Evolutionary conservation across 2,113 vertebrate genomes (phyloP), one percentile per base, ranked within the genome.

Genomic region (Antechinus stuartii): DNA sequence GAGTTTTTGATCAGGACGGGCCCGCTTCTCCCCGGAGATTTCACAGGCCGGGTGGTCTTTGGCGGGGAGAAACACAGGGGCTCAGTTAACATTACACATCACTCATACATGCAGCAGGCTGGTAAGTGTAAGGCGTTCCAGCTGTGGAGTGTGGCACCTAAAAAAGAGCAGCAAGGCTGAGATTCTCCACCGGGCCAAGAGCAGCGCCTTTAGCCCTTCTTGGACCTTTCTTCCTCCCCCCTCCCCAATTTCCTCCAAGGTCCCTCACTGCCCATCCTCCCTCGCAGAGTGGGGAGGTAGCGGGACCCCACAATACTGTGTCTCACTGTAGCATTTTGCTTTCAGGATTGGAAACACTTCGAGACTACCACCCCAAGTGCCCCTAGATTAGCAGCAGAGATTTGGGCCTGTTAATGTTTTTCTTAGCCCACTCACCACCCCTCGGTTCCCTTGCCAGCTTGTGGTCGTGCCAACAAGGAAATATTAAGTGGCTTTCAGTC

Each of bases 1-100:
- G 98, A 96, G 97, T 98, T 98, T 98, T 97, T 98, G 98, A 98
- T 98, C 98, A 98, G 97, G 95, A 97, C 95, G 92, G 8, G 91
- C 96, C 19, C 23, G 50, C 93, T 97, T 97, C 97, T 94, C 92
- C 97, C 96, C 97, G 93, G 96, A 96, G 97, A 96, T 57, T 68
- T 97, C 92, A 98, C 97, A 98, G 98, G 97, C 94, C 98, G 97
- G 98, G 98, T 98, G 98, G 98, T 98, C 98, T 98, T 96, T 98
- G 95, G 96, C 97, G 52, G 94, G 97, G 97, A 97, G 98, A 98
- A 52, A 30, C 97, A 95, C 98, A 97, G 96, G 91, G 96, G 96
- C 92, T 98, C 97, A 97, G 98, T 98, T 98, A 98, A 98, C 97
- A 98, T 98, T 98, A 98, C 97, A 98, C 98, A 98, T 98, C 97